phyloP scores from a whole-genome alignment of 2,113 vertebrate genomes.

The Alces alces region DNA sequence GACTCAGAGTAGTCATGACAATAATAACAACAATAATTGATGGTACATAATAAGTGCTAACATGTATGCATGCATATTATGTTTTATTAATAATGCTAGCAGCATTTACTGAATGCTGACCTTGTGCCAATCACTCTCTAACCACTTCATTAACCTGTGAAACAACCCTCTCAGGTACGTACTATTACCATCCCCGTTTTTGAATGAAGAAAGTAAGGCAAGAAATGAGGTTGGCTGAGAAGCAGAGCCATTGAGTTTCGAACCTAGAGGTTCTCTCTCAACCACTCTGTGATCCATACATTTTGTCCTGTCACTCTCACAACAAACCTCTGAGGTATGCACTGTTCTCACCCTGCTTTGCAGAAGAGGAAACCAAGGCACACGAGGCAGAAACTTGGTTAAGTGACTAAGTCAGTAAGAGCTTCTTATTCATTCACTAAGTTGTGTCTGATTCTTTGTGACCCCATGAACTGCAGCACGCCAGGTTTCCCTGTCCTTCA shows the following conservation, averaged over 20 bases:
- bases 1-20: not conserved
- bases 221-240: not conserved
- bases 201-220: not conserved
- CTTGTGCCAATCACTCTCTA: not conserved
- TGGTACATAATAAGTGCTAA: not conserved
- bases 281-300: accelerated
- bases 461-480: not conserved
- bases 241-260: not conserved
- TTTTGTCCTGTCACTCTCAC: not conserved
- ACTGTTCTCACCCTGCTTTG: not conserved
- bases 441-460: not conserved
- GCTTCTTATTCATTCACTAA: not conserved
- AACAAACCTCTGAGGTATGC: not conserved
- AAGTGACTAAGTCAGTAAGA: not conserved
- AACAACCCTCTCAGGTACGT: not conserved
- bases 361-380: not conserved
- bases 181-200: not conserved
- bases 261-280: not conserved
- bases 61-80: not conserved
- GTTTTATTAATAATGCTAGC: not conserved
- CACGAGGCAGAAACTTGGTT: not conserved
- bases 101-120: not conserved
- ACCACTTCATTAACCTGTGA: not conserved
- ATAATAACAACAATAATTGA: not conserved
- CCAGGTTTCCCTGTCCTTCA: not conserved